Evolutionary conservation across 1,140 invertebrate genomes (phyloP).

Genomic region (Helicoverpa zea): DNA sequence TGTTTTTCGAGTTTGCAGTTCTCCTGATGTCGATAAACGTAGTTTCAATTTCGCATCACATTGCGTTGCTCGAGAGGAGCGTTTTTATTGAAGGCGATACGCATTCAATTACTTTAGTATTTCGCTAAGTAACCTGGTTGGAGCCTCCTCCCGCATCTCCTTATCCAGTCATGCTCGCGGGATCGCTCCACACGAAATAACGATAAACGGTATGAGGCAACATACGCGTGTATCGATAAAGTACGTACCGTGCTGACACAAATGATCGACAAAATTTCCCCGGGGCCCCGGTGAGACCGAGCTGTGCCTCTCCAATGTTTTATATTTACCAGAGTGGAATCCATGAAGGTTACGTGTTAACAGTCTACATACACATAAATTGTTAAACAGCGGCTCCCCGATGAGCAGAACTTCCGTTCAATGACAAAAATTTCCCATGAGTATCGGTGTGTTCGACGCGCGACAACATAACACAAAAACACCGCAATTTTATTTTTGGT

Average conservation of each 20-base stretch:
- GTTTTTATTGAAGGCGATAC: too few relatives aligned
- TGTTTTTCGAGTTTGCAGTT: too few relatives aligned
- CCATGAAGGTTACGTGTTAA: slow-evolving; percentile 36
- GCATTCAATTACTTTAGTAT: too few relatives aligned
- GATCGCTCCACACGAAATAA: slow-evolving; percentile 42
- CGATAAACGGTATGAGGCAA: slow-evolving; percentile 39
- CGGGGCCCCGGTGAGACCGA: slow-evolving; percentile 42
- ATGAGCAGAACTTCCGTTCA: slow-evolving; percentile 35
- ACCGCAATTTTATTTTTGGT: slow-evolving; percentile 32
- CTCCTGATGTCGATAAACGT: too few relatives aligned
- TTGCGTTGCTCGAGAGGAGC: too few relatives aligned
- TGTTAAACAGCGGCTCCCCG: slow-evolving; percentile 46
- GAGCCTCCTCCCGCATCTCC: background rate
- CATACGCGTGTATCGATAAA: slow-evolving; percentile 52
- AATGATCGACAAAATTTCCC: slow-evolving; percentile 63
- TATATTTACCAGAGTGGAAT: slow-evolving; percentile 39
- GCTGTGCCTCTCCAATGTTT: slow-evolving; percentile 32
- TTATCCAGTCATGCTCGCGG: slow-evolving; percentile 12
- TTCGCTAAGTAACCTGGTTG: too few relatives aligned
- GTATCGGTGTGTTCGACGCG: slow-evolving; percentile 31
- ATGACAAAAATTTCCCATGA: slow-evolving; percentile 48
- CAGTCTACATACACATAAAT: slow-evolving; percentile 47
- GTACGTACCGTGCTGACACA: slow-evolving; percentile 53
- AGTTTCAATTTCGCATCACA: too few relatives aligned
- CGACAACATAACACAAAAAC: slow-evolving; percentile 16